phyloP scores from a whole-genome alignment of 2,888 invertebrate species.

The Caenorhabditis sp. region DNA sequence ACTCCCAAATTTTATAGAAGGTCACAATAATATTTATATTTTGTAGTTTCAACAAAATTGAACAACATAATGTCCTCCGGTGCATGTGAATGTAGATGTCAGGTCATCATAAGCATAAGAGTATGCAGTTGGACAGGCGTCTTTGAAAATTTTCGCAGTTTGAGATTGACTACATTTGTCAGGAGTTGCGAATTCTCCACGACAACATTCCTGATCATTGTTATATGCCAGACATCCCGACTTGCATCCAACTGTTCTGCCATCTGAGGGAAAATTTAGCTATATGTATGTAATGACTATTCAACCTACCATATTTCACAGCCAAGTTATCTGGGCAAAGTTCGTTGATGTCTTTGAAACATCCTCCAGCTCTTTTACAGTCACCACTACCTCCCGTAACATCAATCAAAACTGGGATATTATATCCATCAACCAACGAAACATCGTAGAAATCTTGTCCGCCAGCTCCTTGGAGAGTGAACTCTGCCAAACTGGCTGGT shows the following conservation, averaged over 20 bases:
- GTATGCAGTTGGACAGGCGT: conserved; percentile 75
- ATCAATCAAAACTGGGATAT: conserved; percentile 62
- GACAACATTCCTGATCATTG: conserved; percentile 74
- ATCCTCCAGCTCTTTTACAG: conserved; percentile 45
- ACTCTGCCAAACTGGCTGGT: conserved; percentile 73
- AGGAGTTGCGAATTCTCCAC: conserved; percentile 72
- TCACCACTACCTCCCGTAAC: conserved; percentile 17
- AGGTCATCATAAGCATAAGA: conserved; percentile 75
- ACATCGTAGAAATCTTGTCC: conserved; percentile 74
- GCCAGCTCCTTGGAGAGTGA: conserved; percentile 71
- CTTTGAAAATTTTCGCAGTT: conserved; percentile 74
- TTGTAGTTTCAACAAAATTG: no score
- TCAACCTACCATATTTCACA: no score
- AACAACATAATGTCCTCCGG: no score
- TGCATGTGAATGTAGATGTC: conserved; percentile 74
- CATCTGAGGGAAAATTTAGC: no score
- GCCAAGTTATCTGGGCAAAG: conserved; percentile 25
- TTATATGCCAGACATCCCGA: conserved; percentile 74
- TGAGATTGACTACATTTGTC: conserved; percentile 72
- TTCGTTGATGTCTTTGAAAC: conserved; percentile 34
- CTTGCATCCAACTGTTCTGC: conserved; percentile 72
- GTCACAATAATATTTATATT: no score
- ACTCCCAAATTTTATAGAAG: no score
- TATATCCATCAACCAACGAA: conserved; percentile 75
- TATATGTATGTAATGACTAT: no score